These are phyloP conservation scores for Pseudomyrmex pallidus DNA, from an alignment of 1,140 invertebrate species.

Conservation along the genomic window DNA sequence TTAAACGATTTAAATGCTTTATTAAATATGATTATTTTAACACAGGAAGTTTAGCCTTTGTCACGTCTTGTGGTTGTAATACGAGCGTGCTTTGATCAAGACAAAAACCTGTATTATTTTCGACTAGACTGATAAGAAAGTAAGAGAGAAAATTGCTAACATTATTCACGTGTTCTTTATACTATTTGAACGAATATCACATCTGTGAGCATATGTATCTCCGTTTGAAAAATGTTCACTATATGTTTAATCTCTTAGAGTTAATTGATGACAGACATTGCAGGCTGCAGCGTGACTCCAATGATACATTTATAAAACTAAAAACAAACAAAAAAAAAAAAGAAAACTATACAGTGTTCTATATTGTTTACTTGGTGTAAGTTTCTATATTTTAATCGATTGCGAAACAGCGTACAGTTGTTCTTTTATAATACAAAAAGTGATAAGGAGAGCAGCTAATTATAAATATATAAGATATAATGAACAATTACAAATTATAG, in stretches of 20 bases:
- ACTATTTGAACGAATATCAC: constrained; percentile 12
- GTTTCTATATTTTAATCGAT: background rate
- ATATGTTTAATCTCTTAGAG: constrained; percentile 6
- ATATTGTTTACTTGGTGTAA: background rate
- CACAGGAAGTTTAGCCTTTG: background rate
- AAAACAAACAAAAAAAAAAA: background rate
- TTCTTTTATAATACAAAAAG: constrained; percentile 20
- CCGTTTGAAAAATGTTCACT: background rate
- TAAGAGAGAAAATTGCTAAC: background rate
- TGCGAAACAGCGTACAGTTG: background rate
- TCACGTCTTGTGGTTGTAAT: constrained; percentile 11
- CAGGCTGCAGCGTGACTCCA: background rate
- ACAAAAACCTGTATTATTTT: background rate
- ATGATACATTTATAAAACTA: background rate
- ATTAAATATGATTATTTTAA: background rate
- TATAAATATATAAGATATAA: background rate
- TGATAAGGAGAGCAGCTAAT: constrained; percentile 26
- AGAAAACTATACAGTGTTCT: background rate
- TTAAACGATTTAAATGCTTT: background rate
- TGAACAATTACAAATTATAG: background rate
- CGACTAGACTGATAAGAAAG: constrained; percentile 30
- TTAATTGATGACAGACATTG: background rate
- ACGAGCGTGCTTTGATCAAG: background rate
- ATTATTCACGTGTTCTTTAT: background rate
- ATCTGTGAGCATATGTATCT: background rate